phyloP scores from a whole-genome alignment of 1,140 invertebrate genomes.

The Heterodera schachtii region DNA sequence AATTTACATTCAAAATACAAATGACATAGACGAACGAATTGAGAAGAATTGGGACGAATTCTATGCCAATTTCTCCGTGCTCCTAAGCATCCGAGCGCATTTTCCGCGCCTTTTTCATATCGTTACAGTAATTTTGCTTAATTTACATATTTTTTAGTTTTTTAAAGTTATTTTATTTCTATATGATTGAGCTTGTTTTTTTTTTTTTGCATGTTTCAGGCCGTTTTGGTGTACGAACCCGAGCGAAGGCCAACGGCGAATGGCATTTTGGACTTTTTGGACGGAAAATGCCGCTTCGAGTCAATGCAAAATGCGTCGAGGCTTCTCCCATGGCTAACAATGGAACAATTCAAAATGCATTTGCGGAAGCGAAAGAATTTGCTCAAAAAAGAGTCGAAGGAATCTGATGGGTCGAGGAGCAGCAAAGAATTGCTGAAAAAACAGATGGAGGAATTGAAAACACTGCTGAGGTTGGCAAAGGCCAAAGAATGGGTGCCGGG shows the following conservation, averaged over 20 bases:
- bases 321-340: neutral
- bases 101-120: slow-evolving; percentile 1
- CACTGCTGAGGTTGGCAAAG: no score
- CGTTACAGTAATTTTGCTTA: neutral
- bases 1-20: neutral
- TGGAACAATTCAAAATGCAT: neutral
- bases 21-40: neutral
- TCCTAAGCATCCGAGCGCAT: neutral
- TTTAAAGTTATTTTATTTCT: no score
- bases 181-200: no score
- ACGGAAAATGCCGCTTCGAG: slow-evolving; percentile 1
- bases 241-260: neutral
- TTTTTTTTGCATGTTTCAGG: no score
- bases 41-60: neutral
- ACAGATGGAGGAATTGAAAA: no score
- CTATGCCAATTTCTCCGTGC: neutral
- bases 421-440: neutral
- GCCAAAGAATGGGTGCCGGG: neutral
- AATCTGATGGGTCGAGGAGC: neutral
- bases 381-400: neutral
- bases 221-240: neutral
- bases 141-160: no score
- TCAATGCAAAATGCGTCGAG: neutral
- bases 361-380: neutral
- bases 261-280: slow-evolving; percentile 12